Evolutionary conservation across 2,888 invertebrate genomes (phyloP).

Genomic region (Nymphalis polychloros): DNA sequence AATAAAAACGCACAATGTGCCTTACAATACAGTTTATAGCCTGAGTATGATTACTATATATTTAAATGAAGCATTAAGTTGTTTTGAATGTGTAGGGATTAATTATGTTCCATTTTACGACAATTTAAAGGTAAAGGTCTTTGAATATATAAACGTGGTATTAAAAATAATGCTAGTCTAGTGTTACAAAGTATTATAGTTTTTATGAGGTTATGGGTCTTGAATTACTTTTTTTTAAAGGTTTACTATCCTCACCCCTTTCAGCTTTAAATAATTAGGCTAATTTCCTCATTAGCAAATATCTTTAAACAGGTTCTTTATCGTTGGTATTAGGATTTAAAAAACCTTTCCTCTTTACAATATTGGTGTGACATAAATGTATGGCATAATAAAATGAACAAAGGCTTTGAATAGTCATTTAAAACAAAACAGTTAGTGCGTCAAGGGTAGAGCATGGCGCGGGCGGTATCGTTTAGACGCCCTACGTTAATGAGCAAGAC

Average conservation of each 20-base stretch:
- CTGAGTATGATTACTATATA: constrained; percentile 42
- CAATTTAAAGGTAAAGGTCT: constrained; percentile 32
- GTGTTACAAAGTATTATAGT: not conserved
- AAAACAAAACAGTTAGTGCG: constrained; percentile 24
- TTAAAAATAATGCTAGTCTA: not conserved
- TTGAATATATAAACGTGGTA: constrained; percentile 4
- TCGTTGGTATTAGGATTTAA: too few species aligned
- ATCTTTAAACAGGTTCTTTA: too few species aligned
- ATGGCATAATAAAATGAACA: constrained; percentile 10
- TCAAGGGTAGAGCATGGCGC: constrained; percentile 48
- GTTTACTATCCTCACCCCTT: too few species aligned
- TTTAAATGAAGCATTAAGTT: constrained; percentile 46
- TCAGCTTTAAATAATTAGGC: too few species aligned
- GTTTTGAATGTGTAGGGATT: constrained; percentile 45
- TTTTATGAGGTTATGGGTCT: too few species aligned
- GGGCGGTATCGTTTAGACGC: constrained; percentile 69
- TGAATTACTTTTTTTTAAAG: too few species aligned
- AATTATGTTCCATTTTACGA: constrained; percentile 47
- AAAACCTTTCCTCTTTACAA: not conserved
- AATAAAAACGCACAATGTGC: constrained; percentile 52
- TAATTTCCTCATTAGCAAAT: too few species aligned
- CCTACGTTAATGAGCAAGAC: constrained; percentile 75
- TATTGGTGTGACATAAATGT: not conserved
- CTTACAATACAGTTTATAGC: constrained; percentile 55
- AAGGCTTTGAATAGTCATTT: constrained; percentile 15